phyloP scores from a whole-genome alignment of 2,888 invertebrate species.

The Dryobotodes eremita region DNA sequence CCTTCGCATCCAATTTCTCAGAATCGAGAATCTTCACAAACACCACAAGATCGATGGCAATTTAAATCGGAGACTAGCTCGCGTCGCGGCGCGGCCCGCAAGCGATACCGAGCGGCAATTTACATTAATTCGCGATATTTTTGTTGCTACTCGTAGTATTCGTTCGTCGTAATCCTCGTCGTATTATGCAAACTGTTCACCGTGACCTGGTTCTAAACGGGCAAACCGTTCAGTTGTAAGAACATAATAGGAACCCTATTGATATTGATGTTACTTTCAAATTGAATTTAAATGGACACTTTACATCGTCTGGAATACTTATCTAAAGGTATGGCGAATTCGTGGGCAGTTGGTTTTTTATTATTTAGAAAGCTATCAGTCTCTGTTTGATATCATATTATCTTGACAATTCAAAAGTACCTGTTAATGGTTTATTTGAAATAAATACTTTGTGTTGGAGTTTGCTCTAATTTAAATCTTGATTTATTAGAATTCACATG shows the following conservation, averaged over 20 bases:
- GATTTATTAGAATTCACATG: not conserved
- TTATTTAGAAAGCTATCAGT: not conserved
- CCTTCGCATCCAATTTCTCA: constrained; percentile 42
- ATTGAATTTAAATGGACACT: constrained; percentile 42
- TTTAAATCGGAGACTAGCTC: constrained; percentile 57
- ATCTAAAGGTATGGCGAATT: not conserved
- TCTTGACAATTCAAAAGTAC: too few relatives aligned
- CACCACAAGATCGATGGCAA: constrained; percentile 62
- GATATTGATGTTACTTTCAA: constrained; percentile 37
- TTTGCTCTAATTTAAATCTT: not conserved
- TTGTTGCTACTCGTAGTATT: constrained; percentile 65
- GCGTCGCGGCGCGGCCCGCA: constrained; percentile 50
- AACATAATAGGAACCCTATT: constrained; percentile 42
- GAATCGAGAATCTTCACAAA: constrained; percentile 46
- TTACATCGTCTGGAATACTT: not conserved
- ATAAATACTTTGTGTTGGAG: too few relatives aligned
- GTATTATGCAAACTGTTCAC: constrained; percentile 70
- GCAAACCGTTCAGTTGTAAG: constrained; percentile 48
- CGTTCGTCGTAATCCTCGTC: constrained; percentile 64
- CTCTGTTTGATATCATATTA: too few relatives aligned
- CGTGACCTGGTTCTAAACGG: constrained; percentile 71
- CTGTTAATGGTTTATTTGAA: too few relatives aligned
- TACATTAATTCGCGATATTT: constrained; percentile 75
- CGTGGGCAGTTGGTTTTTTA: not conserved
- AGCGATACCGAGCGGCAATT: constrained; percentile 65